Base-by-base conservation (phyloP, 2,888 invertebrate genomes). In the Sarcophaga carnaria region DNA sequence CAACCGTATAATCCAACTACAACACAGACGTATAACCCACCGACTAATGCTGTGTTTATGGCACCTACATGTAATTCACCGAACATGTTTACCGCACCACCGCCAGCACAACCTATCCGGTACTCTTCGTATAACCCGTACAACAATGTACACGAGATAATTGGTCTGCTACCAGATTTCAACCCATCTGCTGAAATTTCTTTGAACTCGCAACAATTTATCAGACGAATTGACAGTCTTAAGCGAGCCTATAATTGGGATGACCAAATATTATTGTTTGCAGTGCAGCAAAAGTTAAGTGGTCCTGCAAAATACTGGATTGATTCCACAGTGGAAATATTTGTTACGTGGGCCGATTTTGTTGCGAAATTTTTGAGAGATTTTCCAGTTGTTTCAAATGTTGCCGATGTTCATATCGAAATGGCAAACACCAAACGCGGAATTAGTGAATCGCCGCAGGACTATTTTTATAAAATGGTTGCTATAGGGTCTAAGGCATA, bases 401-500 rank as follows among this genome's bases (percentile, higher is more conserved):
- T 45, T 14, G 86, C 86, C 27, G 27, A 27, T 27, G 27, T 27
- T 27, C 27, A 27, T 27, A 27, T 27, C 27, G 27, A 27, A 27
- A 27, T 27, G 27, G 27, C 27, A 27, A 27, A 27, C 27, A 27
- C 27, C 27, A 27, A 27, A 27, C 27, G 85, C 17, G n/a, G 11
- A 5, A n/a, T 60, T 4, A 66, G 62, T 60, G 64, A 82, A 49
- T 49, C 80, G 59, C 54, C 22, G 12, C 8, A 14, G 11, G 27
- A 86, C 22, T 86, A 69, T 66, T 83, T 79, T 60, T 88, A 80
- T 45, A 79, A 77, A 81, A 88, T 86, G 87, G 12, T 83, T 14
- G 78, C 88, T 0, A 62, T 74, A 1, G 86, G 84, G 3, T 67
- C 66, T 17, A 83, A 75, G 59, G 84, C 76, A 54, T 77, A 69